These are phyloP conservation scores for Loriculus beryllinus DNA, from an alignment of 2,797 vertebrate species.

Conservation along the genomic window DNA sequence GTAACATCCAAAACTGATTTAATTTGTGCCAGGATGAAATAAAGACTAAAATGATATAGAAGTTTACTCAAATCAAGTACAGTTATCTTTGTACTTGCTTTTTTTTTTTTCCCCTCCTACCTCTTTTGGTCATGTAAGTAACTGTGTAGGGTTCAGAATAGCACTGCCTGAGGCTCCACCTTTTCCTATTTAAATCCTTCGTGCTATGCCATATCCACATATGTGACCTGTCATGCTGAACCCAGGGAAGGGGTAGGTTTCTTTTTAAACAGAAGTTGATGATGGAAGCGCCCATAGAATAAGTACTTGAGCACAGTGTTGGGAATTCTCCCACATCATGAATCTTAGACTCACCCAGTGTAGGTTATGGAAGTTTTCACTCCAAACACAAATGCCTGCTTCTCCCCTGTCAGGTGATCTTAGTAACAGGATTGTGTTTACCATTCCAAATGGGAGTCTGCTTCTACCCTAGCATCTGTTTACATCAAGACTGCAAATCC, in stretches of 20 bases:
- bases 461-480: background rate
- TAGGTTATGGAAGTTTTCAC: background rate
- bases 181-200: background rate
- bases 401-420: background rate
- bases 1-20: background rate
- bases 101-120: background rate
- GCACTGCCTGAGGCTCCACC: background rate
- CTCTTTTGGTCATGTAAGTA: background rate
- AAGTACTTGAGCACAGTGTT: background rate
- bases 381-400: background rate
- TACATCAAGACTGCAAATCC: background rate
- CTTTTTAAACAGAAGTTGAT: background rate
- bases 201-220: background rate
- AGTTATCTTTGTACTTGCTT: background rate
- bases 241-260: background rate
- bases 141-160: background rate
- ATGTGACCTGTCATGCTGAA: background rate
- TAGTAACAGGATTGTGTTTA: background rate
- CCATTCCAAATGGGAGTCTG: background rate
- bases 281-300: background rate
- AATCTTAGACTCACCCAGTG: background rate
- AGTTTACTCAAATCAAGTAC: background rate
- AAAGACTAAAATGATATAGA: background rate
- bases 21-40: background rate
- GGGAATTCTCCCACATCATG: background rate